Evolutionary conservation across 37 sponge, comb jelly and placozoan genomes (phyloP).

Genomic region (Diacarnus erythraeanus): DNA sequence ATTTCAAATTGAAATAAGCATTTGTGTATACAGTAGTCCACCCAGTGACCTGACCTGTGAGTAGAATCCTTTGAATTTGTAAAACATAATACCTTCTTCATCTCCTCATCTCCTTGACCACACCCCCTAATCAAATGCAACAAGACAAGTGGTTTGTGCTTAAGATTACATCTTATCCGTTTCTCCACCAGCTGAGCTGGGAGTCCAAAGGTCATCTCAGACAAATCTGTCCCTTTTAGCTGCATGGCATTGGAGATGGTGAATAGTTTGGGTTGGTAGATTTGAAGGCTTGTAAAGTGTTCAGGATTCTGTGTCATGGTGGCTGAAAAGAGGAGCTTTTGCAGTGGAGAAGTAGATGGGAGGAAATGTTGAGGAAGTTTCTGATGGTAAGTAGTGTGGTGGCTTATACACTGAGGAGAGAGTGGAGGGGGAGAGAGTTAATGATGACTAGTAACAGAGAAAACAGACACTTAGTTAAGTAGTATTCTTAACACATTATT

Average conservation of each 20-base stretch:
- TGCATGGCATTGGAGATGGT: conserved; percentile 17
- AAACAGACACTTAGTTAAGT: too few species aligned
- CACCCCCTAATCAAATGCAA: conserved; percentile 50
- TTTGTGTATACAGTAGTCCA: too few species aligned
- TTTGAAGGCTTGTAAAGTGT: conserved; percentile 68
- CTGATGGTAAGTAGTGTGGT: too few species aligned
- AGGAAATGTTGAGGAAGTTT: not conserved
- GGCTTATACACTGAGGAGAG: too few species aligned
- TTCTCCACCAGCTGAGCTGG: conserved; percentile 41
- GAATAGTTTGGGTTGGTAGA: conserved; percentile 79
- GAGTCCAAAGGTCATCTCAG: conserved; percentile 17
- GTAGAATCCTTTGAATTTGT: conserved; percentile 80
- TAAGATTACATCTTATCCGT: conserved; percentile 27
- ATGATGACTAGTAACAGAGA: not conserved
- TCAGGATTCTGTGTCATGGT: conserved; percentile 91
- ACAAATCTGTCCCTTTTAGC: not conserved
- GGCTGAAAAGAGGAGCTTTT: conserved; percentile 97
- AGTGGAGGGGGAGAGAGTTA: not conserved
- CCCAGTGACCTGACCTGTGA: conserved; percentile 57
- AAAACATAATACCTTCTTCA: conserved; percentile 80
- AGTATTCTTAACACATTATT: too few species aligned
- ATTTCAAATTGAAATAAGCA: too few species aligned
- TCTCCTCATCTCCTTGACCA: not conserved
- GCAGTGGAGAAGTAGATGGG: conserved; percentile 31
- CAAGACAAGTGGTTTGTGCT: conserved; percentile 78